phyloP scores from a whole-genome alignment of 92 coral and sea anemone genomes.

The Porites evermanni region DNA sequence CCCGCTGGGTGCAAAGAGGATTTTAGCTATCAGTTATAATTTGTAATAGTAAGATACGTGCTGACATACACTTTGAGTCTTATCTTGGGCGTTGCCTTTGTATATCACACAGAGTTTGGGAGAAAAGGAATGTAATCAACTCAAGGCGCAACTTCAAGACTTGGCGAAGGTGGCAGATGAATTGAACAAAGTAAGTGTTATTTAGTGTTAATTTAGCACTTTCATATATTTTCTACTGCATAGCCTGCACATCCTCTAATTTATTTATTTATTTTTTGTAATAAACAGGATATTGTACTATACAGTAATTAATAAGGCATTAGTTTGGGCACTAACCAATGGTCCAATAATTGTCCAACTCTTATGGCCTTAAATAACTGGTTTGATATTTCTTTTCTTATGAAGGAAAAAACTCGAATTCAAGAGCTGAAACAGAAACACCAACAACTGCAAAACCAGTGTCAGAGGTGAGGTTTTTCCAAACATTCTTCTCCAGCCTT shows the following conservation, averaged over 20 bases:
- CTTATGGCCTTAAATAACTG: not conserved
- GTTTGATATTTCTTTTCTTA: not conserved
- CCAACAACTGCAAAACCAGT: conserved; percentile 92
- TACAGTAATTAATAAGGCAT: too few relatives aligned
- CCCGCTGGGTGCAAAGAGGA: not conserved
- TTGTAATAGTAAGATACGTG: too few relatives aligned
- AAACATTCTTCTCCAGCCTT: not conserved
- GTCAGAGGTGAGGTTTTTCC: conserved; percentile 80
- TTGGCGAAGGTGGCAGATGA: conserved; percentile 75
- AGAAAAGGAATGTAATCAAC: conserved; percentile 80
- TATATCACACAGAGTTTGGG: conserved; percentile 57
- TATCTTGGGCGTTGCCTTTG: not conserved
- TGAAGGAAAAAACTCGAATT: conserved; percentile 77
- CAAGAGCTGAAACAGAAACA: conserved; percentile 94
- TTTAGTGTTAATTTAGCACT: not conserved
- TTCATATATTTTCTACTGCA: not conserved
- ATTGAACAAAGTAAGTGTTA: conserved; percentile 76
- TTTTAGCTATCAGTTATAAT: not conserved
- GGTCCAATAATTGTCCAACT: not conserved
- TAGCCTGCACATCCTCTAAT: not conserved
- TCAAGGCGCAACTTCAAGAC: conserved; percentile 77
- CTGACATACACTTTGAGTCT: too few relatives aligned
- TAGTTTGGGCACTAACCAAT: not conserved
- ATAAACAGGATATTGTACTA: too few relatives aligned
- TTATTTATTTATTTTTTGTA: too few relatives aligned